A percentile compares a stretch with the other conserved stretches of the same genome.
phyloP scores from a whole-genome alignment of 1,140 invertebrate species.

The Drosophila leontia region DNA sequence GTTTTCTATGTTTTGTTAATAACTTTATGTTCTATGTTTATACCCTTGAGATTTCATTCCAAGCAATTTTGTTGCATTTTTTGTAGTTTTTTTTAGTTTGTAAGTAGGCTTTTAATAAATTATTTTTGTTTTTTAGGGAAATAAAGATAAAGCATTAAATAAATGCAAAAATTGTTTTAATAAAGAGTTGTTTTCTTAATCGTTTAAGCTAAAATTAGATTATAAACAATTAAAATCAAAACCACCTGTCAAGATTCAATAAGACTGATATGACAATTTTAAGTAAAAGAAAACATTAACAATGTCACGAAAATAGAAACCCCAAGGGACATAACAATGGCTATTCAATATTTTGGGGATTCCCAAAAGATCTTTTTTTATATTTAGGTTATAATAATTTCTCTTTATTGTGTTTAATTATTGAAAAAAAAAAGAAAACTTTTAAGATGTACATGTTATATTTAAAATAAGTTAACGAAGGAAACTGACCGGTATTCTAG shows the following conservation, averaged over 20 bases:
- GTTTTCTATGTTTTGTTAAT: slow-evolving; percentile 4
- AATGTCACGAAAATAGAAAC: not conserved
- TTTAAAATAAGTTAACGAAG: too few relatives aligned
- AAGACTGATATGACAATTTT: not conserved
- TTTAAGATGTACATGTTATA: too few relatives aligned
- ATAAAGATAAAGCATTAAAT: not conserved
- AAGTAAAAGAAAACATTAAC: not conserved
- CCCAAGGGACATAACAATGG: not conserved
- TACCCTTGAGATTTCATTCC: slow-evolving; percentile 7
- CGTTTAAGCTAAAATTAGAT: not conserved
- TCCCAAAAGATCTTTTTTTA: not conserved
- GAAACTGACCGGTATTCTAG: too few relatives aligned
- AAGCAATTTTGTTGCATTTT: not conserved
- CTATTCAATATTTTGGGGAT: not conserved
- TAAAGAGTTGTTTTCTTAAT: not conserved
- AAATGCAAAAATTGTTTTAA: not conserved
- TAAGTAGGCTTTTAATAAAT: slow-evolving; percentile 1
- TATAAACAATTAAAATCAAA: not conserved
- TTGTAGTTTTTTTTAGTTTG: not conserved
- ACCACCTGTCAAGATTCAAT: not conserved
- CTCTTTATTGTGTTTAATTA: not conserved
- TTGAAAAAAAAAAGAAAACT: too few relatives aligned
- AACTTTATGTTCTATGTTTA: not conserved
- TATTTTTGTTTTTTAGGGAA: not conserved
- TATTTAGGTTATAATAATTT: not conserved